Evolutionary conservation across 2,888 invertebrate genomes (phyloP).

Genomic region (Drosophila ezoana): DNA sequence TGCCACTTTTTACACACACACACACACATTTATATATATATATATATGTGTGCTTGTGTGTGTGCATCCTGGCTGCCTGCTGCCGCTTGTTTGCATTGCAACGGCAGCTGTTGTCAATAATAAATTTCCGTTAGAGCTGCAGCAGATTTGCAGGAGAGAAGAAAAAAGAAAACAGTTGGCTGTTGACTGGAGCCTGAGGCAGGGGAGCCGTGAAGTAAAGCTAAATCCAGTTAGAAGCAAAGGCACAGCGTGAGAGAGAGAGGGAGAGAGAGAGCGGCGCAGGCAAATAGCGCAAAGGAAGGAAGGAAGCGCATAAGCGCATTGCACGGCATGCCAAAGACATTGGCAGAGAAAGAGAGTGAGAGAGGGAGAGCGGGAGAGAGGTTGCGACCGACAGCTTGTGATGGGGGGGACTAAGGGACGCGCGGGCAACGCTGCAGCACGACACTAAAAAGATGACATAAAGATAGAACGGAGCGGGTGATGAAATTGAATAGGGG

Average conservation of each 20-base stretch:
- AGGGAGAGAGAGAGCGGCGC: neutral
- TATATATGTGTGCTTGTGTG: conserved; percentile 12
- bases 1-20: conserved; percentile 37
- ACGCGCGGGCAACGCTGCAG: conserved; percentile 42
- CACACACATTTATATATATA: neutral
- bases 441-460: conserved; percentile 76
- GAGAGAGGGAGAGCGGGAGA: conserved; percentile 4
- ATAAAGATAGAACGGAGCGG: conserved; percentile 67
- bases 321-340: conserved; percentile 67
- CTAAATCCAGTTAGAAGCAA: conserved; percentile 10
- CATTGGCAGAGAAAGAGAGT: conserved; percentile 21
- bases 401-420: neutral
- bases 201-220: neutral
- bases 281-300: conserved; percentile 41
- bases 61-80: conserved; percentile 25
- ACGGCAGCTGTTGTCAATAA: conserved; percentile 81
- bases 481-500: conserved; percentile 76
- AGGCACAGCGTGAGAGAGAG: neutral
- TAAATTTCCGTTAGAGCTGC: conserved; percentile 82
- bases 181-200: conserved; percentile 2
- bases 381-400: neutral
- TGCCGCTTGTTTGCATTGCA: conserved; percentile 75
- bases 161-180: conserved; percentile 20
- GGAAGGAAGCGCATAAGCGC: conserved; percentile 77
- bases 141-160: conserved; percentile 69